Evolutionary conservation across 2,113 vertebrate species (phyloP), one percentile per base, ranked within the genome.

Genomic region (Megaptera novaeangliae): DNA sequence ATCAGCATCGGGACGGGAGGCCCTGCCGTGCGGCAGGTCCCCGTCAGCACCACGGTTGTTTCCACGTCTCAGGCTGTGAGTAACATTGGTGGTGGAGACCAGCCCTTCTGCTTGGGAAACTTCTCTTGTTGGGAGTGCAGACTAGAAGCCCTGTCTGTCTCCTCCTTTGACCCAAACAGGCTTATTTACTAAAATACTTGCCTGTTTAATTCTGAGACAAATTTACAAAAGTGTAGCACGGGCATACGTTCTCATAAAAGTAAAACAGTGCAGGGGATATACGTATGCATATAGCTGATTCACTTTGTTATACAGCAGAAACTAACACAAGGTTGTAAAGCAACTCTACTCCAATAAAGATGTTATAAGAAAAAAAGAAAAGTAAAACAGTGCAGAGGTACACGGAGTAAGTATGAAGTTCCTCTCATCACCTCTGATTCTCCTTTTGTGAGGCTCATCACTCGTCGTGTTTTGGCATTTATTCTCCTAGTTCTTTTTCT

Each of bases 21-120:
- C 4, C 99, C 99, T 0, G 98, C 99, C 0, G 98, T 99, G 96
- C 98, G 99, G n/a, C 99, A 99, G 97, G 99, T 99, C 1, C 99
- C 99, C 0, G 99, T 99, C 91, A 99, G 98, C 90, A 99, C 99
- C 75, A 98, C 99, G 0, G 99, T 99, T 3, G 99, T 99, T 0
- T 99, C 99, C 14, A 98, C 99, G 0, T 99, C 99, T 39, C 99
- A 99, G 97, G 98, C 99, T 39, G 99, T 99, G 98, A 99, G 99
- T 98, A 98, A 46, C 5, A 6, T 36, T 8, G 5, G 20, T 71
- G 95, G 41, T 63, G 39, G 64, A 92, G 55, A n/a, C 63, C 78
- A 46, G 57, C 61, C 34, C 12, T 78, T 77, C 84, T 84, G 25
- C 39, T 87, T 49, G 66, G 66, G 49, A 12, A 81, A 31, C 36